Base-by-base conservation (phyloP, 2,113 vertebrate species). In the Nothoprocta pentlandii region DNA sequence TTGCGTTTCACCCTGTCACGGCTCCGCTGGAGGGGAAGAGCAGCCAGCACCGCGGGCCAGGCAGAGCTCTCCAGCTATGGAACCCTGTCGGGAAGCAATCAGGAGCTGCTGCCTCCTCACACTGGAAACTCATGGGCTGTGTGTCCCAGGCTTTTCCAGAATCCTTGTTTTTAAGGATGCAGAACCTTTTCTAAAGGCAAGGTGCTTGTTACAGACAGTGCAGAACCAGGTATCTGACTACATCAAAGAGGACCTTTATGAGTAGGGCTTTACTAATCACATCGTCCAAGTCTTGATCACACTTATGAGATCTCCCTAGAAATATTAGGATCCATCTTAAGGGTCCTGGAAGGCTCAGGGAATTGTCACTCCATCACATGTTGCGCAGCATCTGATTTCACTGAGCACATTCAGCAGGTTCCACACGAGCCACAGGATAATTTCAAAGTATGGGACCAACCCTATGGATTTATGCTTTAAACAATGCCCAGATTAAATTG, bases 351-450 rank as follows among this genome's bases (percentile, higher is more conserved):
- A 80, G 51, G 44, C 41, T 76, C 16, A 3, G 30, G 67, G 83
- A 54, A 36, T 79, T 5, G 0, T 59, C 7, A 47, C 47, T 54
- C 67, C 77, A 16, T 22, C 78, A n/a, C 25, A 70, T 4, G 2
- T 6, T 13, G 30, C 5, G 67, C 21, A 62, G 53, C 62, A 21
- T 34, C 44, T 46, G 1, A 41, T 16, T 32, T 20, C 51, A 64
- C 59, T 36, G 28, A 53, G 61, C 28, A 13, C 0, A 0, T 32
- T 28, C 13, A 39, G 81, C 1, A 0, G 34, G 71, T 44, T 25
- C 63, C 61, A 61, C 39, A 64, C 16, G 49, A 62, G 75, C 9
- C 67, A 23, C 26, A 4, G n/a, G 28, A 54, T 20, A 36, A 34
- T 41, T 17, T 41, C 1, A 0, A 68, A 79, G 42, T 2, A n/a